phyloP scores from a whole-genome alignment of 2,797 vertebrate species.

The Otus scops region DNA sequence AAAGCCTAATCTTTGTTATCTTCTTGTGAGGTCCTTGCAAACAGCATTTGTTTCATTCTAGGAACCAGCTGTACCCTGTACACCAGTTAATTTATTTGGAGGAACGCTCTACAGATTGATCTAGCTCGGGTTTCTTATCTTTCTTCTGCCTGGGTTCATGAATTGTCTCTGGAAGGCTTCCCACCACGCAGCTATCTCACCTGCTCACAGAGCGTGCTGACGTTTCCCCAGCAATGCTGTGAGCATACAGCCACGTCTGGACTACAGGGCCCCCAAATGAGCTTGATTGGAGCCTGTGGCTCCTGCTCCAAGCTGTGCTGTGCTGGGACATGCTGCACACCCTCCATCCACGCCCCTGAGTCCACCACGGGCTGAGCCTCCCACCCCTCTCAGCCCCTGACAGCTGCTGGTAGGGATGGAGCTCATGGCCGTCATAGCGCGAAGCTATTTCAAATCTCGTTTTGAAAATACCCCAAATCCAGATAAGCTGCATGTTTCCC shows the following conservation, averaged over 20 bases:
- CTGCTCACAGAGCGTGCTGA: fast-evolving
- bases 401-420: neutral
- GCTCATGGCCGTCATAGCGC: fast-evolving
- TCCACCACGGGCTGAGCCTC: neutral
- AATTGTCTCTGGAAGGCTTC: neutral
- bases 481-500: neutral
- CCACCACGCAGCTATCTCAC: fast-evolving
- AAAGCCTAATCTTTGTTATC: neutral
- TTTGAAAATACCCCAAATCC: neutral
- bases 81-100: neutral
- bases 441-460: neutral
- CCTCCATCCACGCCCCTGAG: neutral
- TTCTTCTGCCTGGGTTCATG: neutral
- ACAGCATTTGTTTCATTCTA: neutral
- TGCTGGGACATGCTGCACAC: fast-evolving
- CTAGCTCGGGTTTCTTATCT: neutral
- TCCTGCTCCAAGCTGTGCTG: neutral
- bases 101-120: neutral
- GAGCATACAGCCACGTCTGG: fast-evolving
- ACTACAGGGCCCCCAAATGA: fast-evolving
- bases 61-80: neutral
- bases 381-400: no score
- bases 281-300: neutral
- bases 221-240: fast-evolving
- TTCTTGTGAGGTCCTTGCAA: neutral